phyloP scores from a whole-genome alignment of 2,797 vertebrate species.

The Perodicticus potto region DNA sequence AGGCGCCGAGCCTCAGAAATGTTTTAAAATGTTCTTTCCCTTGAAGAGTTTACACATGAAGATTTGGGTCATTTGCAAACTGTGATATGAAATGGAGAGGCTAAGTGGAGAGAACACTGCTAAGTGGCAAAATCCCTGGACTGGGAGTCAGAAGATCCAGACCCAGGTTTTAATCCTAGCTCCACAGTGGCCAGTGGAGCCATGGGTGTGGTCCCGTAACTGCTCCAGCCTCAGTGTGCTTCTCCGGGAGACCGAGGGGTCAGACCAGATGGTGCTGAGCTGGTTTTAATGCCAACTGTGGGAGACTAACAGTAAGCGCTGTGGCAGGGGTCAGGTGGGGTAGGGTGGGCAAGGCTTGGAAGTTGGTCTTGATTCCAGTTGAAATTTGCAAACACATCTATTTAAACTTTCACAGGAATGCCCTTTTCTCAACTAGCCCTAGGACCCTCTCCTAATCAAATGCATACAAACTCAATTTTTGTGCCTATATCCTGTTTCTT shows the following conservation, averaged over 20 bases:
- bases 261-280: neutral
- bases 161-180: neutral
- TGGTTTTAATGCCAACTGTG: neutral
- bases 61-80: neutral
- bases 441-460: neutral
- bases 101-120: neutral
- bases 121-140: neutral
- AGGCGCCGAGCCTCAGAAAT: no score
- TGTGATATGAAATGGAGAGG: neutral
- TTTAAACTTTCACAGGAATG: neutral
- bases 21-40: neutral
- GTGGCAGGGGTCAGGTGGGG: neutral
- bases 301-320: neutral
- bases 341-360: no score
- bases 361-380: neutral
- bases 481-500: slow-evolving; percentile 68
- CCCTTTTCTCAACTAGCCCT: neutral
- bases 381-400: neutral
- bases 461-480: slow-evolving; percentile 65
- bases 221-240: neutral
- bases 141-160: neutral
- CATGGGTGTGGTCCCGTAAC: neutral
- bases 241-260: neutral
- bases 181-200: no score
- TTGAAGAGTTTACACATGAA: neutral